Conservation (phyloP, 1,140 invertebrate species). For the Acromyrmex echinatior region DNA sequence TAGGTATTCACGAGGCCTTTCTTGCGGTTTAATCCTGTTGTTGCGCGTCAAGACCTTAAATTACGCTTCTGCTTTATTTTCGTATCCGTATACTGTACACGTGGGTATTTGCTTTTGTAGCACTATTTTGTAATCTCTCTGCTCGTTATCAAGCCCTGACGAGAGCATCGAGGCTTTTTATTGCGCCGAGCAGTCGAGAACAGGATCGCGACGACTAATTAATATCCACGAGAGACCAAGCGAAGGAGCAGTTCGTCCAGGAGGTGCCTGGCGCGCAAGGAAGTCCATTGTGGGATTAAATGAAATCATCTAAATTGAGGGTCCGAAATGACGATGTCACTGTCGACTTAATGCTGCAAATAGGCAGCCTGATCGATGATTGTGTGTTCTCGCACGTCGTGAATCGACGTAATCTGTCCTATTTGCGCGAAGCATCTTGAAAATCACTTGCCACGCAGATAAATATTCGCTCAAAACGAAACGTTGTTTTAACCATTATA, state of each 20-base stretch:
- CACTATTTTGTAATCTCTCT: conserved; percentile 45
- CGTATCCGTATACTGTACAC: not conserved
- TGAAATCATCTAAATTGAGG: conserved; percentile 24
- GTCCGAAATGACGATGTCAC: conserved; percentile 47
- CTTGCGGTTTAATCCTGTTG: conserved; percentile 19
- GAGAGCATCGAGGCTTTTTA: conserved; percentile 53
- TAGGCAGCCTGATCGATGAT: conserved; percentile 47
- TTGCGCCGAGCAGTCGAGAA: conserved; percentile 23
- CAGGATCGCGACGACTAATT: conserved; percentile 53
- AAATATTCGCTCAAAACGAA: conserved; percentile 1
- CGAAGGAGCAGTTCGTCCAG: not conserved
- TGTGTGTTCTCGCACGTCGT: conserved; percentile 12
- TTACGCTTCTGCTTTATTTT: conserved; percentile 33
- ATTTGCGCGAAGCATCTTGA: conserved; percentile 10
- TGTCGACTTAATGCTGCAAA: conserved; percentile 44
- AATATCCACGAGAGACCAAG: conserved; percentile 40
- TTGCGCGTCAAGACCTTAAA: conserved; percentile 26
- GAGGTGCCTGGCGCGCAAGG: not conserved
- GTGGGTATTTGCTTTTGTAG: conserved; percentile 6
- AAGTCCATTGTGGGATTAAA: conserved; percentile 42
- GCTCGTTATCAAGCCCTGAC: conserved; percentile 49
- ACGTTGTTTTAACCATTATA: not conserved
- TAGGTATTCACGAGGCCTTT: not conserved
- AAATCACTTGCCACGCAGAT: not conserved
- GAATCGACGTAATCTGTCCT: conserved; percentile 39